These are phyloP conservation scores for Colossoma macropomum DNA, from an alignment of 2,113 vertebrate species.

Conservation along the genomic window DNA sequence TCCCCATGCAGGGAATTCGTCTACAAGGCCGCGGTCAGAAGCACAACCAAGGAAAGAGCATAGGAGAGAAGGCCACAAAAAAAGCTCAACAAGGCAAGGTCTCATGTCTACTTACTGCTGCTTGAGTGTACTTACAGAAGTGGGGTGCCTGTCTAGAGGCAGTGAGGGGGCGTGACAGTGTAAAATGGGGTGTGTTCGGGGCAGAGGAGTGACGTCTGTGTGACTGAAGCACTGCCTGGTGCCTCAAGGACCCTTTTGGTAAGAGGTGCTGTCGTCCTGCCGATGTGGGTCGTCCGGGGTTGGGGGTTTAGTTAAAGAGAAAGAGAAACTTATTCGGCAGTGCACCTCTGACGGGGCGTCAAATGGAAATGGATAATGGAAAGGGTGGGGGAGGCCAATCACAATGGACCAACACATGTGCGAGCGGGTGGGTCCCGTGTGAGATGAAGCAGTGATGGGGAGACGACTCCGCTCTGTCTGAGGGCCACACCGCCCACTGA, in stretches of 20 bases:
- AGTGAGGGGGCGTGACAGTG: conserved; percentile 74
- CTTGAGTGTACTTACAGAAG: conserved; percentile 78
- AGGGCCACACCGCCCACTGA: conserved; percentile 59
- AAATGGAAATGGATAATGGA: conserved; percentile 62
- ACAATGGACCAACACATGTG: conserved; percentile 72
- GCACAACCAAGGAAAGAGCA: conserved; percentile 48
- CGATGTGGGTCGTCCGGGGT: conserved; percentile 72
- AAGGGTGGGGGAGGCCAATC: conserved; percentile 64
- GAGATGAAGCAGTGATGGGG: conserved; percentile 60
- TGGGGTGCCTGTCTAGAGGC: conserved; percentile 73
- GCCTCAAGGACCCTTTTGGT: conserved; percentile 80
- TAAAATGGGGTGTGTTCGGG: conserved; percentile 74
- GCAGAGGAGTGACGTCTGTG: conserved; percentile 76
- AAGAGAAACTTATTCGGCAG: conserved; percentile 60
- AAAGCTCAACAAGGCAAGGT: conserved; percentile 37
- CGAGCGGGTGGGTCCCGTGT: conserved; percentile 51
- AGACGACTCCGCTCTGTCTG: conserved; percentile 33
- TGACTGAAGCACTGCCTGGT: conserved; percentile 82
- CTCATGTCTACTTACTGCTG: conserved; percentile 74
- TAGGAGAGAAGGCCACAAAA: conserved; percentile 46
- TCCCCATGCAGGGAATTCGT: conserved; percentile 23
- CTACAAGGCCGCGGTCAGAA: conserved; percentile 35
- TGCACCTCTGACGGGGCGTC: conserved; percentile 54
- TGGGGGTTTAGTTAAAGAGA: conserved; percentile 73
- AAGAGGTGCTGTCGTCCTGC: conserved; percentile 74